Percentiles rank a stretch among this genome's conserved stretches.
Evolutionary conservation across 1,140 invertebrate genomes (phyloP).

Genomic region (Kradibia gibbosae): DNA sequence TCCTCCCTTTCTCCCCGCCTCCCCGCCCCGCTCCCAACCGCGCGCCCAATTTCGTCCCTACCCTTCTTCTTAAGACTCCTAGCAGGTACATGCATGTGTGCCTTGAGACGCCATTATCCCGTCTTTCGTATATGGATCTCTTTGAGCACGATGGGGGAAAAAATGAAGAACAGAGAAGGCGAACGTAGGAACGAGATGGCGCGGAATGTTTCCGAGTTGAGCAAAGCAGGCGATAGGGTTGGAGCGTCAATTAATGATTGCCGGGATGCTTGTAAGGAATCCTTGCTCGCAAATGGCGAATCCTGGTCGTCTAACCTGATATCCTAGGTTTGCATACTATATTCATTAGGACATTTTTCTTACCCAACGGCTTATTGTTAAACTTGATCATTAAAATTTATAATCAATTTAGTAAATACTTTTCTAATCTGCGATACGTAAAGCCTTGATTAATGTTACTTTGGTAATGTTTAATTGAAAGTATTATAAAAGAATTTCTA

Average conservation of each 20-base stretch:
- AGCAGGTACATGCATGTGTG: background rate
- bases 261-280: background rate
- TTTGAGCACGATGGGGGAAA: background rate
- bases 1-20: background rate
- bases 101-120: conserved; percentile 29
- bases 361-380: background rate
- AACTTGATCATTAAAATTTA: background rate
- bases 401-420: background rate
- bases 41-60: background rate
- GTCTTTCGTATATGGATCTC: conserved; percentile 16
- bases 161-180: conserved; percentile 47
- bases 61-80: background rate
- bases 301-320: background rate
- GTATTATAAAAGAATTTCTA: background rate
- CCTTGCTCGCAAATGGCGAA: conserved; percentile 6
- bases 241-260: conserved; percentile 23
- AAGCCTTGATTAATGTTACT: background rate
- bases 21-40: background rate
- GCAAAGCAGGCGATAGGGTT: conserved; percentile 16
- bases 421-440: background rate
- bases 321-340: background rate
- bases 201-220: conserved; percentile 32
- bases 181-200: conserved; percentile 36
- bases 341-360: background rate
- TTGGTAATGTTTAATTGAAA: background rate